Conservation (phyloP, 2,113 vertebrate species). For the Trematocara macrostoma region DNA sequence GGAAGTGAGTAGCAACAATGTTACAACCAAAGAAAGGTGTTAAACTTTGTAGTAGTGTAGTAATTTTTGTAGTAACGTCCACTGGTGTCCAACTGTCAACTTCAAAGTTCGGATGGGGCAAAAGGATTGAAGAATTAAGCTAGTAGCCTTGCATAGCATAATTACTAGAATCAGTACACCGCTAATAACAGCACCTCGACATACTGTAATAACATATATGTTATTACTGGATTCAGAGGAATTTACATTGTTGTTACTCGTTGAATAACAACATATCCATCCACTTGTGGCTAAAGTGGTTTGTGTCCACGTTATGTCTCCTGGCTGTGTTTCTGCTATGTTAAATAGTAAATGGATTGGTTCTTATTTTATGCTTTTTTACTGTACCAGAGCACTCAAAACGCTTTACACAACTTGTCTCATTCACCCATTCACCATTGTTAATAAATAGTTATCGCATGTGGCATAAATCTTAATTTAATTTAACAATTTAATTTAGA, state of each 20-base stretch:
- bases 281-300: background rate
- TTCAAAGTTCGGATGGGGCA: fast-evolving
- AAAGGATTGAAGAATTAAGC: background rate
- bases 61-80: background rate
- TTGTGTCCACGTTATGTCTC: background rate
- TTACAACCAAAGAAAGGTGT: background rate
- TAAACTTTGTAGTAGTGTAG: background rate
- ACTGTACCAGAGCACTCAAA: background rate
- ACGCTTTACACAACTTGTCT: background rate
- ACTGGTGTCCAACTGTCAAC: background rate
- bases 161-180: background rate
- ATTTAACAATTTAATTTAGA: background rate
- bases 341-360: background rate
- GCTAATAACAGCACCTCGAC: background rate
- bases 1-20: background rate
- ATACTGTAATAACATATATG: background rate
- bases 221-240: background rate
- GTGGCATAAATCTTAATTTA: background rate
- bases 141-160: background rate
- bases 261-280: background rate
- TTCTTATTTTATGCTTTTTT: background rate
- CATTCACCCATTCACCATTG: background rate
- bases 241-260: background rate
- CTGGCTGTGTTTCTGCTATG: background rate
- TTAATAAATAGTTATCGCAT: background rate